Conservation (phyloP, 2,888 invertebrate species). For the Tinea semifulvella region DNA sequence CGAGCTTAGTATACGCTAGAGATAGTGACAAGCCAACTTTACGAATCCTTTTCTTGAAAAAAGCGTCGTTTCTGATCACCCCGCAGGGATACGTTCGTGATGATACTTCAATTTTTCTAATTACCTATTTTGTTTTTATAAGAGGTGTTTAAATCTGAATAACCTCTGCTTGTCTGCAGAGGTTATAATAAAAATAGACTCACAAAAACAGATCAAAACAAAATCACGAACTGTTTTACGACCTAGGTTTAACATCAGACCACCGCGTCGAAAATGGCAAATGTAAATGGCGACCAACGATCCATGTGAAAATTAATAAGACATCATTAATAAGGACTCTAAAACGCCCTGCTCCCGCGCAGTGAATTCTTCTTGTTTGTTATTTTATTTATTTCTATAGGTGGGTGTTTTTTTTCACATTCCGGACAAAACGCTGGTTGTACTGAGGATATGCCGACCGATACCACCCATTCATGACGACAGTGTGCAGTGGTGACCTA, state of each 20-base stretch:
- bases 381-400: constrained; percentile 21
- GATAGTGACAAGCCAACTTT: too few species aligned
- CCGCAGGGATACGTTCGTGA: too few species aligned
- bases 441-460: constrained; percentile 48
- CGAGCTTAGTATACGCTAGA: too few species aligned
- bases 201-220: constrained; percentile 6
- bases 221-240: constrained; percentile 6
- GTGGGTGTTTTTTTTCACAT: constrained; percentile 59
- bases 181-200: constrained; percentile 1
- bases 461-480: constrained; percentile 66
- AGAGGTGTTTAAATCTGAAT: too few species aligned
- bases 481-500: constrained; percentile 63
- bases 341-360: constrained; percentile 51
- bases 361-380: constrained; percentile 38
- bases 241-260: constrained; percentile 21
- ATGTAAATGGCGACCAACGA: constrained; percentile 18
- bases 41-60: too few species aligned
- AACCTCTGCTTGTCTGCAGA: too few species aligned
- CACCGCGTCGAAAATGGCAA: constrained; percentile 43
- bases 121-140: too few species aligned
- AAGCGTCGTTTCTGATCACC: too few species aligned
- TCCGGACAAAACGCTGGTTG: constrained; percentile 64
- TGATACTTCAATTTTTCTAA: too few species aligned
- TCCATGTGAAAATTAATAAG: constrained; percentile 47
- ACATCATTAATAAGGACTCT: constrained; percentile 64